Evolutionary conservation across 2,797 vertebrate genomes (phyloP), one percentile per base, ranked within the genome.

Genomic region (Cottoperca gobio): DNA sequence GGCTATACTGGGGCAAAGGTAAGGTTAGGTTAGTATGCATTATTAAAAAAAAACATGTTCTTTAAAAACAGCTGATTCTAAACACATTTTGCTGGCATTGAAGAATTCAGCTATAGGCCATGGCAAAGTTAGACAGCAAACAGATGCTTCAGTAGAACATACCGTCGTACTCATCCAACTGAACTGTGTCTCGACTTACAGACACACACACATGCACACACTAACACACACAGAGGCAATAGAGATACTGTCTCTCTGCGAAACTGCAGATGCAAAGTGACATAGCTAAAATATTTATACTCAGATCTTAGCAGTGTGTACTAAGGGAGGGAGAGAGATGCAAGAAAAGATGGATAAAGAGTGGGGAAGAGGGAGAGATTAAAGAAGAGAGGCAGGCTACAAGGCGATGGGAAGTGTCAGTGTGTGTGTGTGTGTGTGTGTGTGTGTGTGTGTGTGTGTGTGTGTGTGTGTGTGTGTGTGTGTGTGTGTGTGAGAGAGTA

Each of bases 251-350:
- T 82, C 78, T 82, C 69, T 74, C 39, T 88, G 80, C 54, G 72
- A 82, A 82, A 79, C 64, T 78, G 76, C 76, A 89, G 82, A 81
- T 88, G 85, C 83, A 86, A 85, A 86, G 75, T 61, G 84, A 90
- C 83, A 81, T 66, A 79, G 84, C 70, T 94, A 71, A 93, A 92
- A 93, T 92, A 94, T 93, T 92, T 88, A 91, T 93, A 76, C 76
- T 54, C 60, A 82, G 69, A 93, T 90, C 85, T 90, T 90, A 75
- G 76, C 85, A 66, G 82, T 65, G 76, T 67, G 74, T 71, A 73
- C 70, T 52, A 28, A 79, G 57, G 79, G 62, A 72, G 57, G 65
- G 66, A 62, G 49, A 59, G 53, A 50, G 58, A 73, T 26, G 67
- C 74, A 43, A 53, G 16, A 65, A 76, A 55, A 24, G 73, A 83